These are phyloP conservation scores for Pseudomyrmex cubaensis DNA, from an alignment of 1,140 invertebrate species.

Conservation along the genomic window DNA sequence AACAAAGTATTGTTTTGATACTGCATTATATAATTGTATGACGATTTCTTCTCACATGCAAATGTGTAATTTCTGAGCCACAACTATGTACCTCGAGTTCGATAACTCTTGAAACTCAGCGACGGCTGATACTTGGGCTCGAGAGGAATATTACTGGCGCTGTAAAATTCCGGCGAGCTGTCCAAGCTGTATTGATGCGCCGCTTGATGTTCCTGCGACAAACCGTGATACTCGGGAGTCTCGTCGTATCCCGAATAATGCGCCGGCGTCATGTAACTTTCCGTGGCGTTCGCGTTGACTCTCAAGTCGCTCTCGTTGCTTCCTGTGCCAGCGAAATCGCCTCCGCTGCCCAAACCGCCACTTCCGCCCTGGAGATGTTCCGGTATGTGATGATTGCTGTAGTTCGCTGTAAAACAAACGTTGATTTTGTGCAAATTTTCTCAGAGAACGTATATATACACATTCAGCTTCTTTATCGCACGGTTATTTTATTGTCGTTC, in stretches of 20 bases:
- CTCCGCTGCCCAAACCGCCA: constrained; percentile 74
- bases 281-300: constrained; percentile 77
- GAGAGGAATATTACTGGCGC: constrained; percentile 86
- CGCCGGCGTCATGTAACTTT: constrained; percentile 83
- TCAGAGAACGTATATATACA: background rate
- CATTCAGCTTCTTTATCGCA: background rate
- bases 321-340: constrained; percentile 74
- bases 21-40: too few relatives aligned
- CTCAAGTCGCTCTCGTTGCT: constrained; percentile 80
- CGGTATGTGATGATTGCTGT: constrained; percentile 84
- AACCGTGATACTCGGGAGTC: constrained; percentile 89
- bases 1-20: too few relatives aligned
- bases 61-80: background rate
- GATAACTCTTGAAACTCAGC: constrained; percentile 87
- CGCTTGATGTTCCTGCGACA: constrained; percentile 86
- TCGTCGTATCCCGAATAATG: constrained; percentile 87
- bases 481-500: background rate
- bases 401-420: constrained; percentile 83
- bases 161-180: constrained; percentile 91
- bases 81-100: constrained; percentile 85
- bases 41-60: background rate
- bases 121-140: constrained; percentile 90
- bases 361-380: constrained; percentile 81
- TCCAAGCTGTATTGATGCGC: constrained; percentile 87
- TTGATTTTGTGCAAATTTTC: background rate